A percentile compares a stretch with the other conserved stretches of the same genome.
Conservation (phyloP, 2,797 vertebrate species). For the Champsocephalus gunnari region DNA sequence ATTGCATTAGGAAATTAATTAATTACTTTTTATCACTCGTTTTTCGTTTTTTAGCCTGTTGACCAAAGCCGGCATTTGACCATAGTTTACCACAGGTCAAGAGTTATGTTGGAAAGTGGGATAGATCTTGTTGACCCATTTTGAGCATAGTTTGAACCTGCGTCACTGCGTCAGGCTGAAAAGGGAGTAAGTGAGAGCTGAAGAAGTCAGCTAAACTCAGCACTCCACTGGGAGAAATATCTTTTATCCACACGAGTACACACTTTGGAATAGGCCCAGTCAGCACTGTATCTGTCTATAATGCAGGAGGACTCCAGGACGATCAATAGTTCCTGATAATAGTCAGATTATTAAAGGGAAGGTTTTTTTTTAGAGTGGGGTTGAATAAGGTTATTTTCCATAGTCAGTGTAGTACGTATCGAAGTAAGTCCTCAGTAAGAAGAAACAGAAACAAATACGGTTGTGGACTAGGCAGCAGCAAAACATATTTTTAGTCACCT, state of each 20-base stretch:
- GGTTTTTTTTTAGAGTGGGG: too few species aligned
- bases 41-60: neutral
- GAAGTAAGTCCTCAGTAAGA: too few species aligned
- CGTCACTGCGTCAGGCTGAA: constrained; percentile 28
- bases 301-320: constrained; percentile 28
- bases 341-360: constrained; percentile 32
- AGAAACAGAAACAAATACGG: too few species aligned
- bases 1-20: too few species aligned
- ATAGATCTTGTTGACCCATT: constrained; percentile 11
- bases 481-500: too few species aligned
- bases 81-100: constrained; percentile 4
- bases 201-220: constrained; percentile 36
- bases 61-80: neutral
- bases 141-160: constrained; percentile 29
- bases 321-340: constrained; percentile 46
- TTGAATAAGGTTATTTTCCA: too few species aligned
- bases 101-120: neutral
- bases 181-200: constrained; percentile 22
- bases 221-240: constrained; percentile 46
- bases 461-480: too few species aligned
- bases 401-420: too few species aligned
- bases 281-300: constrained; percentile 35
- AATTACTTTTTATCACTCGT: neutral
- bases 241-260: constrained; percentile 31
- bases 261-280: constrained; percentile 39